Base-by-base conservation (phyloP, 2,113 vertebrate genomes). In the Antennarius striatus region DNA sequence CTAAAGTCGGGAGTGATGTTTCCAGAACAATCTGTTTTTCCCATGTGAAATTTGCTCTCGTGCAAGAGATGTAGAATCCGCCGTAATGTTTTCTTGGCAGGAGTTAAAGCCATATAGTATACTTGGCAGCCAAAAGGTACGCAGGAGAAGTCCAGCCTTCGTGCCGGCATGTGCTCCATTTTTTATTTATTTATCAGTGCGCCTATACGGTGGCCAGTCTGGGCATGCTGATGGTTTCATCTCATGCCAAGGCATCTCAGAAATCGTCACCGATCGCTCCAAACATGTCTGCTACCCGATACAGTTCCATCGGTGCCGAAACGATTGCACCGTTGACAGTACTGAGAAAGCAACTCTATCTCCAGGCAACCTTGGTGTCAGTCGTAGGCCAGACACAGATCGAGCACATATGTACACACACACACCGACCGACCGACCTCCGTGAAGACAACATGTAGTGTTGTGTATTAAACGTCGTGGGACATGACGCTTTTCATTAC, bases 341-440 rank as follows among this genome's bases (percentile, higher is more conserved):
- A 90, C 91, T 75, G 15, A 75, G 91, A 93, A 22, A 92, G 88
- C 85, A 90, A 91, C 73, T 81, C 56, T 72, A 91, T 89, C 87
- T 60, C n/a, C 56, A 8, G 57, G 17, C 64, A 50, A 40, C n/a
- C 46, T 43, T 22, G 11, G 45, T 66, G 72, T 79, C 65, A 66
- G 54, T 75, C 60, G 66, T 22, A 50, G 68, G n/a, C 16, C 55
- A 36, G 28, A 22, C 14, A 8, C 51, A 29, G 61, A 30, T n/a
- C 15, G 17, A 61, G 81, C 84, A 82, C 83, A 86, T 84, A 86
- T 83, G 85, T 87, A 88, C 73, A 78, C 16, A 69, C 49, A 55
- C 4, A 32, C 9, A 36, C 49, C 22, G 11, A 64, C 4, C 39
- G 9, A 36, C 49, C 22, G 11, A 64, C 66, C 40, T 11, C 32